Conservation (phyloP, 1,140 invertebrate species). For the Cheumatopsyche charites region DNA sequence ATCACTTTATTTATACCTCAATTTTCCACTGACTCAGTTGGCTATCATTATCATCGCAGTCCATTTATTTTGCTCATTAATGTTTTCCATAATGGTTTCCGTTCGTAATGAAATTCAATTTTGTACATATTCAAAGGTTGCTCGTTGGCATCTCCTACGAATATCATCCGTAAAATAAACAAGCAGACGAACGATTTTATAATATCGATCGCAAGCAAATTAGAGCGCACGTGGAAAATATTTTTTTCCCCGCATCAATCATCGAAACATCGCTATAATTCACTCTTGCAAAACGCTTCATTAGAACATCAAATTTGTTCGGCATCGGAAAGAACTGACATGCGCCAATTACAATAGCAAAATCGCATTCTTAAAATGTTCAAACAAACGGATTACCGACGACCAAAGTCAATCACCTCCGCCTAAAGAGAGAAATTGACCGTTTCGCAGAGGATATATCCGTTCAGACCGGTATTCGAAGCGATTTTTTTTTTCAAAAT, state of each 20-base stretch:
- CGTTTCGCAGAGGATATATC: background rate
- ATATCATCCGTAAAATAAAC: background rate
- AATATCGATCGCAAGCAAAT: background rate
- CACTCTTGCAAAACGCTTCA: background rate
- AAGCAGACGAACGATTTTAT: background rate
- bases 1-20: background rate
- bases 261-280: no score
- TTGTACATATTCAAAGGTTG: background rate
- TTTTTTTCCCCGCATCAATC: no score
- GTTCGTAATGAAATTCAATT: background rate
- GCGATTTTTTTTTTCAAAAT: background rate
- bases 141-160: background rate
- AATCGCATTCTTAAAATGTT: background rate
- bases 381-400: background rate
- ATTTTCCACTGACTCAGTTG: constrained; percentile 16
- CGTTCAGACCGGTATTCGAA: background rate
- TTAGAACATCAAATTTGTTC: background rate
- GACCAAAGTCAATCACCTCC: constrained; percentile 4
- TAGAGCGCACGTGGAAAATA: background rate
- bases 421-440: background rate
- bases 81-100: constrained; percentile 2
- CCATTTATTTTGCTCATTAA: constrained; percentile 15
- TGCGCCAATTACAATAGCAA: background rate
- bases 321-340: background rate
- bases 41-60: constrained; percentile 19